Conservation (phyloP, 1,140 invertebrate genomes). For the Cotesia chilonis region DNA sequence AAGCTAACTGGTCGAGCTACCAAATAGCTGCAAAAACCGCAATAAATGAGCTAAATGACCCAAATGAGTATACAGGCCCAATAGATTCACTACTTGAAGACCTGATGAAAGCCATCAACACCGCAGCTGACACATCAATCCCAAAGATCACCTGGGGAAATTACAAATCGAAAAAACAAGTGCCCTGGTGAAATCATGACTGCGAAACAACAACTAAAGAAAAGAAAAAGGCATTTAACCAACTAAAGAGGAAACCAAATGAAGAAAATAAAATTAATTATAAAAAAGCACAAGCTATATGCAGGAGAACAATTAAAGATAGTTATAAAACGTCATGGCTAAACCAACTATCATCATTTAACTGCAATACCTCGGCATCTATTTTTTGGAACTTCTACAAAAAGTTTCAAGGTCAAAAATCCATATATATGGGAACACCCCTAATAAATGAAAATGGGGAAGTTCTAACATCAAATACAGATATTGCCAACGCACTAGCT, state of each 20-base stretch:
- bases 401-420: too few species aligned
- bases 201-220: constrained; percentile 46
- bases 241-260: constrained; percentile 46
- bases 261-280: constrained; percentile 43
- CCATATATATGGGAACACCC: too few species aligned
- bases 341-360: too few species aligned
- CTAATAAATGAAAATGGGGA: too few species aligned
- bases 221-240: constrained; percentile 47
- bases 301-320: too few species aligned
- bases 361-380: too few species aligned
- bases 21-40: not conserved
- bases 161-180: constrained; percentile 35
- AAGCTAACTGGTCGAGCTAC: constrained; percentile 47
- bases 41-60: too few species aligned
- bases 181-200: constrained; percentile 54
- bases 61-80: not conserved
- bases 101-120: constrained; percentile 42
- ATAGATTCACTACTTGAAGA: constrained; percentile 42
- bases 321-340: too few species aligned
- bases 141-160: constrained; percentile 39
- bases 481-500: too few species aligned
- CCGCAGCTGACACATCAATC: constrained; percentile 45
- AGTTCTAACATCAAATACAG: too few species aligned
- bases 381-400: too few species aligned
- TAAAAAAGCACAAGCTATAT: constrained; percentile 43